Conservation (phyloP, 2,888 invertebrate species). For the Cantharis rufa region DNA sequence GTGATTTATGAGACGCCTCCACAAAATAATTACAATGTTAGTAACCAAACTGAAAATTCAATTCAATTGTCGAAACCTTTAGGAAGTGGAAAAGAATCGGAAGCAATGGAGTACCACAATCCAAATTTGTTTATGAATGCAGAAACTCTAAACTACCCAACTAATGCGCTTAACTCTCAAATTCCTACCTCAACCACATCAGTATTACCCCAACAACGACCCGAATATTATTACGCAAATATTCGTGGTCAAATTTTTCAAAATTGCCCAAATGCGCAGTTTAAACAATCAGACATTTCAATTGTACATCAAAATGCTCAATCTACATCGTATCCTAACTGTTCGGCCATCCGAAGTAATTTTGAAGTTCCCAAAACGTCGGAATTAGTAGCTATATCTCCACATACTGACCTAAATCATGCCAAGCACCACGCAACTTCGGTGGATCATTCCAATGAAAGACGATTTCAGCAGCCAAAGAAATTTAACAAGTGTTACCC, state of each 20-base stretch:
- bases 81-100: background rate
- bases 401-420: background rate
- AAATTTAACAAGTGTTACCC: background rate
- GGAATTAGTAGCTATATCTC: background rate
- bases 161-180: background rate
- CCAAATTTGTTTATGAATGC: background rate
- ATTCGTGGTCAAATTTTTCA: background rate
- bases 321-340: background rate
- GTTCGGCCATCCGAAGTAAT: background rate
- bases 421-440: background rate
- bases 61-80: background rate
- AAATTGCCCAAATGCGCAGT: background rate
- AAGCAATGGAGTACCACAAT: background rate
- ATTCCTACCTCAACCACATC: background rate
- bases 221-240: background rate
- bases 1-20: background rate
- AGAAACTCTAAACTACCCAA: background rate
- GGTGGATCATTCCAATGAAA: background rate
- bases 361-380: background rate
- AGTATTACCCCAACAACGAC: background rate
- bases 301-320: background rate
- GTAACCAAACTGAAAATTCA: background rate
- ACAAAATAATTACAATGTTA: background rate
- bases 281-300: background rate
- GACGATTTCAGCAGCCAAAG: background rate